These are phyloP conservation scores for Marronus borbonicus DNA, from an alignment of 2,888 invertebrate genomes.

Conservation along the genomic window DNA sequence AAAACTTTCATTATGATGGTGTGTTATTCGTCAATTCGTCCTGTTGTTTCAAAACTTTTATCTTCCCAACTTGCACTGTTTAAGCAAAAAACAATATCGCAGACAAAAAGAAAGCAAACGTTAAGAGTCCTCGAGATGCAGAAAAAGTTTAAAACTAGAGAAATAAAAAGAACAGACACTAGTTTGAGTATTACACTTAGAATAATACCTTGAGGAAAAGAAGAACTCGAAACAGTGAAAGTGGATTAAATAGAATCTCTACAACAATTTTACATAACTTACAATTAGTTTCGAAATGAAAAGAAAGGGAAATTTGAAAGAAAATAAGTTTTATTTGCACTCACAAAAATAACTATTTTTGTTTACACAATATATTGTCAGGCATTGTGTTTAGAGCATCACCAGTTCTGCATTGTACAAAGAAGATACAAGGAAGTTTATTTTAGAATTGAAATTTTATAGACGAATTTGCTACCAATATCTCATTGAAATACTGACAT, in stretches of 20 bases:
- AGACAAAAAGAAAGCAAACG: constrained; percentile 21
- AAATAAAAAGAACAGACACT: constrained; percentile 4
- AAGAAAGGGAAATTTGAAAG: background rate
- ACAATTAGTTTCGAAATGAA: background rate
- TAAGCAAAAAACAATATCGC: constrained; percentile 7
- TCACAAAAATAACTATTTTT: no score
- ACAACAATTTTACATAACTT: background rate
- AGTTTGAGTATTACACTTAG: background rate
- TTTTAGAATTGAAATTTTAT: no score
- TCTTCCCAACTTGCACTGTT: constrained; percentile 54
- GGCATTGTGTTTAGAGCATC: no score
- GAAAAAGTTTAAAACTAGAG: constrained; percentile 16
- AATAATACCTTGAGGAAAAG: background rate
- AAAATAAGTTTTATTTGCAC: background rate
- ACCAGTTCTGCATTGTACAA: no score
- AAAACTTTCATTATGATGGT: constrained; percentile 58
- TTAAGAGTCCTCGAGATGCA: constrained; percentile 9
- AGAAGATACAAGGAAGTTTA: no score
- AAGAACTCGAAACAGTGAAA: constrained; percentile 15
- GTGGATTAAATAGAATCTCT: background rate
- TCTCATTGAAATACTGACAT: no score
- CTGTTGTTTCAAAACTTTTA: constrained; percentile 53
- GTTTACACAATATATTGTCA: no score
- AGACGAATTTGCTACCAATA: no score
- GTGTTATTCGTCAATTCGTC: constrained; percentile 57